phyloP scores from a whole-genome alignment of 2,888 invertebrate genomes.

The Tanytarsus gracilentus region DNA sequence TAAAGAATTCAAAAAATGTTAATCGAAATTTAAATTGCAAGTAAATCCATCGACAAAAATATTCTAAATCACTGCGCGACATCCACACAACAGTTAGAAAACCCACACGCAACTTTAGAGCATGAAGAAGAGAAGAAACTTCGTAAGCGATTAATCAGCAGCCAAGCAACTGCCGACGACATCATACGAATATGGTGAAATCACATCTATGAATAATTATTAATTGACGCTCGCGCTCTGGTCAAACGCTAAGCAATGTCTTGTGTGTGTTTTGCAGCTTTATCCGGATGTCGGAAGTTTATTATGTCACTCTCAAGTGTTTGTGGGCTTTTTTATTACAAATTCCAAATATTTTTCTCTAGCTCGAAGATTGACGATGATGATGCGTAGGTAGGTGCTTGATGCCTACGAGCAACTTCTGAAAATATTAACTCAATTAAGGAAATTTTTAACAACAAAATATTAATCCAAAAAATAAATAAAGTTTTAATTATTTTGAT shows the following conservation, averaged over 20 bases:
- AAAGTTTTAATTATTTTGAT: too few species aligned
- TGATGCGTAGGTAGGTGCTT: too few species aligned
- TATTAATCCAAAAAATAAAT: too few species aligned
- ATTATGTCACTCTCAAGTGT: slow-evolving; percentile 19
- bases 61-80: too few species aligned
- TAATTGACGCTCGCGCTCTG: slow-evolving; percentile 16
- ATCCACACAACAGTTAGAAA: background rate
- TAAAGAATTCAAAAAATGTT: too few species aligned
- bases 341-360: background rate
- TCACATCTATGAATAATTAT: slow-evolving; percentile 17
- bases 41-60: too few species aligned
- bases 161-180: slow-evolving; percentile 4
- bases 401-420: too few species aligned
- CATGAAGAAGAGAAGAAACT: too few species aligned
- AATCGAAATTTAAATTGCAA: too few species aligned
- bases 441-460: too few species aligned
- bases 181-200: slow-evolving; percentile 11
- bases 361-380: slow-evolving; percentile 1
- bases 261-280: background rate
- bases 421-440: too few species aligned
- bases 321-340: slow-evolving; percentile 10
- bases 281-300: slow-evolving; percentile 27
- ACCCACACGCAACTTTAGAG: slow-evolving; percentile 22
- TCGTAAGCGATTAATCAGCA: slow-evolving; percentile 22
- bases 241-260: slow-evolving; percentile 2